A percentile compares a stretch with the other conserved stretches of the same genome.
These are phyloP conservation scores for Halocynthia aurantium DNA, from an alignment of 23 tunicate genomes.

Conservation along the genomic window DNA sequence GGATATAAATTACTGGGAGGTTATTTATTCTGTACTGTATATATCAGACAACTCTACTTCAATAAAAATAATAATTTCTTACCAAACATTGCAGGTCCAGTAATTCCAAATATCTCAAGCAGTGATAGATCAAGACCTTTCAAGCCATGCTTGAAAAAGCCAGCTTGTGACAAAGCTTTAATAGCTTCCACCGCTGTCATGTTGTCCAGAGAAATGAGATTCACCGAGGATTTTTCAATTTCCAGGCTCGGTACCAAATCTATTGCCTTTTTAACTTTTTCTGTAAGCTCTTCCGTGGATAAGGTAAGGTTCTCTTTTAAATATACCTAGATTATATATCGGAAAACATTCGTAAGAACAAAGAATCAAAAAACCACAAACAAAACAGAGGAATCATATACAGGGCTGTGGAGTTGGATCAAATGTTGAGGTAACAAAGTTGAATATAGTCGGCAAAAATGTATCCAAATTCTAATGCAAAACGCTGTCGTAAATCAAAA, in stretches of 20 bases:
- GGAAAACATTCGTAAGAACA: background rate
- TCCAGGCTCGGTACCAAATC: slow-evolving; percentile 13
- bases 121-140: slow-evolving; percentile 21
- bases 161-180: slow-evolving; percentile 35
- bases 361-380: background rate
- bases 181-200: slow-evolving; percentile 26
- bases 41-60: too few relatives aligned
- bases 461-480: too few relatives aligned
- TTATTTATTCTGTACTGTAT: too few relatives aligned
- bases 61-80: background rate
- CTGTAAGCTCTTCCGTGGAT: slow-evolving; percentile 4
- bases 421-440: too few relatives aligned
- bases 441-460: too few relatives aligned
- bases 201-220: slow-evolving; percentile 18
- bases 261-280: slow-evolving; percentile 15
- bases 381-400: background rate
- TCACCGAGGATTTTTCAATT: slow-evolving; percentile 25
- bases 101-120: slow-evolving; percentile 24
- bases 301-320: slow-evolving; percentile 24
- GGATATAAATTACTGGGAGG: too few relatives aligned
- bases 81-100: slow-evolving; percentile 24
- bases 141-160: slow-evolving; percentile 44
- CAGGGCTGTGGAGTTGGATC: too few relatives aligned
- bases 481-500: too few relatives aligned
- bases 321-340: slow-evolving; percentile 14